Evolutionary conservation across 2,113 vertebrate genomes (phyloP), one percentile per base, ranked within the genome.

Genomic region (Dasyprocta punctata): DNA sequence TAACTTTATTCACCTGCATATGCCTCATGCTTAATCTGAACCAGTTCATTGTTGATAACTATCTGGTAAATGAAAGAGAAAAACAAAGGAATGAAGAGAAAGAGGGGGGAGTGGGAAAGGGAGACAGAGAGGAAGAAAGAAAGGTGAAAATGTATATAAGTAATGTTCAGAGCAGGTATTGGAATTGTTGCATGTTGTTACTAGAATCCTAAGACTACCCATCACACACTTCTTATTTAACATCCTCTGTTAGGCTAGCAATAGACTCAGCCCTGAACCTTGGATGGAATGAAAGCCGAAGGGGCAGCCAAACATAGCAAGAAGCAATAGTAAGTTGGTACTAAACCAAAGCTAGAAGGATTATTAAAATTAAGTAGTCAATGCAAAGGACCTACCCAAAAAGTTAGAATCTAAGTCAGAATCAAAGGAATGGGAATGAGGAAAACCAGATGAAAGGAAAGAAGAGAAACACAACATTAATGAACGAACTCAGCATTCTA

Each of bases 61-160:
- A 36, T 28, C 16, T 54, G 33, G 26, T 77, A 77, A n/a, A 49
- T 11, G 36, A 38, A 36, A 5, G 28, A 60, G 41, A 12, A 89
- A 8, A 22, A 49, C 6, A 7, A 33, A 38, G 19, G 22, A 20
- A 89, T 3, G 0, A 2, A 36, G 7, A 16, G 28, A 9, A 9
- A 41, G 8, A 41, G 8, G 7, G 0, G 28, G 41, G 36, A 12
- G 4, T 19, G 13, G 4, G 0, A 11, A 1, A 11, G 8, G 0
- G 0, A 6, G 5, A 49, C 3, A 12, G 38, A 26, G 28, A 4
- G 26, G 0, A 2, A 4, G 33, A n/a, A 11, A 3, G 9, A 1
- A 6, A 36, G 3, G 30, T 8, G 36, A 7, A 56, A 61, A 38
- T 30, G 5, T 49, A n/a, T 71, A 19, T 6, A 92, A 52, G 7